These are phyloP conservation scores for Hypercompe scribonia DNA, from an alignment of 2,888 invertebrate species.

Conservation along the genomic window DNA sequence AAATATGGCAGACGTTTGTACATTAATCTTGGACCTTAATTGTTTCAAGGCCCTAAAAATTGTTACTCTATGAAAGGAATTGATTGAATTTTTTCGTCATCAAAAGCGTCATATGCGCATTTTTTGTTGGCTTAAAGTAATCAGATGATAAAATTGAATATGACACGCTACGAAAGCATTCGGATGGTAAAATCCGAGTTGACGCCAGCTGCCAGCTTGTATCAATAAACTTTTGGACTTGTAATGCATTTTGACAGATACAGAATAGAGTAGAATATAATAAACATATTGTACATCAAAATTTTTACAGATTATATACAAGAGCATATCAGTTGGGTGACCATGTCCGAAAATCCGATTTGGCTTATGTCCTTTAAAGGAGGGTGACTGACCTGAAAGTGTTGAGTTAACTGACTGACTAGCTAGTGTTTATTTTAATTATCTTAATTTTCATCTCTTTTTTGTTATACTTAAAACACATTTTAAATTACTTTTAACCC, in stretches of 20 bases:
- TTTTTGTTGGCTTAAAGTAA: background rate
- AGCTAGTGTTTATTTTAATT: background rate
- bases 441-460: too few species aligned
- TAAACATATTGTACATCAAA: too few species aligned
- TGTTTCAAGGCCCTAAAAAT: too few species aligned
- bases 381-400: background rate
- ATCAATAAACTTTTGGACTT: background rate
- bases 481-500: too few species aligned
- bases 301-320: too few species aligned
- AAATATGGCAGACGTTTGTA: background rate
- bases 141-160: background rate
- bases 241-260: background rate
- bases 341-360: too few species aligned
- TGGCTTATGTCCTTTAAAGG: background rate
- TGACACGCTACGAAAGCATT: slow-evolving; percentile 1
- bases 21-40: slow-evolving; percentile 17
- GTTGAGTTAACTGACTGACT: too few species aligned
- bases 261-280: too few species aligned
- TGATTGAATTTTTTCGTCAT: background rate
- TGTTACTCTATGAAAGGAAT: too few species aligned
- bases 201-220: background rate
- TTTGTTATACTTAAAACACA: background rate
- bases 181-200: background rate
- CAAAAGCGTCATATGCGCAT: background rate
- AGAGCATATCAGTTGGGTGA: too few species aligned